Conservation (phyloP, 2,888 invertebrate genomes). For the Ochropleura plecta region DNA sequence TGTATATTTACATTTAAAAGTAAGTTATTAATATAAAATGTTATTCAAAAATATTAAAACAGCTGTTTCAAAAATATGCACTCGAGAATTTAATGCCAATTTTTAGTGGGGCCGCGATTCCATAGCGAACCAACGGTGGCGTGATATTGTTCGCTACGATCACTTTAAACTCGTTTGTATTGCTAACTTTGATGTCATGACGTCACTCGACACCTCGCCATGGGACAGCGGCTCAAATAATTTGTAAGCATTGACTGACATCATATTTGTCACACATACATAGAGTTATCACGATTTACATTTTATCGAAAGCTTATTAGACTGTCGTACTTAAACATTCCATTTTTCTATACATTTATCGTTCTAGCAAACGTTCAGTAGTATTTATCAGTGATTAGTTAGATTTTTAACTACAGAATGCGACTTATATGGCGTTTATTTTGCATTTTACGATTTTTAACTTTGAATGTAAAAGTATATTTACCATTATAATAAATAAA, state of each 20-base stretch:
- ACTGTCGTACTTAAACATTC: constrained; percentile 90
- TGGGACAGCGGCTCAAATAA: constrained; percentile 73
- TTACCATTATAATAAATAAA: constrained; percentile 74
- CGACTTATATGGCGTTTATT: constrained; percentile 78
- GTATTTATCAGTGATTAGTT: constrained; percentile 79
- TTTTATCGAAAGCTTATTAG: constrained; percentile 83
- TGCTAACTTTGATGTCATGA: constrained; percentile 29
- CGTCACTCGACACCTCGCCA: constrained; percentile 60
- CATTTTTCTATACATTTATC: constrained; percentile 85
- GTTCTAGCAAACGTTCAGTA: constrained; percentile 79
- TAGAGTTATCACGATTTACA: constrained; percentile 73
- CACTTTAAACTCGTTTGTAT: constrained; percentile 27
- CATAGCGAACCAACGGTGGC: constrained; percentile 64
- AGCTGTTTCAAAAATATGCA: constrained; percentile 81
- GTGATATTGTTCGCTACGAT: constrained; percentile 17
- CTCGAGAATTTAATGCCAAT: constrained; percentile 82
- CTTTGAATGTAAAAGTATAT: constrained; percentile 74
- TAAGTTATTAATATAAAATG: constrained; percentile 78
- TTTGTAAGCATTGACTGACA: constrained; percentile 86
- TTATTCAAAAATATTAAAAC: constrained; percentile 74
- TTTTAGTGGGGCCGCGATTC: constrained; percentile 71
- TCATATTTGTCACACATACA: constrained; percentile 81
- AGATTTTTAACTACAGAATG: constrained; percentile 78
- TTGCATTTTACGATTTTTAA: constrained; percentile 81
- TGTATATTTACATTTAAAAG: constrained; percentile 85